These are phyloP conservation scores for Rutilus rutilus DNA, from an alignment of 2,113 vertebrate species.

Conservation along the genomic window DNA sequence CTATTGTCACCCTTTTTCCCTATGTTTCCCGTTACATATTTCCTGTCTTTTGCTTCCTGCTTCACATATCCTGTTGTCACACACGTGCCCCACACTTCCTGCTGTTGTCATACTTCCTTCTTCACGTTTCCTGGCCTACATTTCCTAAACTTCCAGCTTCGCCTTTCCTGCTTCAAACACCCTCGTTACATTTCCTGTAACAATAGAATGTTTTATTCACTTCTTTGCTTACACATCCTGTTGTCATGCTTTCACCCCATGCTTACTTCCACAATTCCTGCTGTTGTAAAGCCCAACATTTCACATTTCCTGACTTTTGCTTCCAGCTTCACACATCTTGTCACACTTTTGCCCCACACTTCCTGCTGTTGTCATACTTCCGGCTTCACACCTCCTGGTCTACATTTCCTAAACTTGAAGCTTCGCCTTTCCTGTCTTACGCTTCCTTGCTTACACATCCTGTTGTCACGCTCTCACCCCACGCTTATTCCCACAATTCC, in stretches of 20 bases:
- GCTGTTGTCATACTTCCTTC: background rate
- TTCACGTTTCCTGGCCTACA: background rate
- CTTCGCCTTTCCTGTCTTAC: background rate
- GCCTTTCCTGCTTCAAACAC: too few species aligned
- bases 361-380: background rate
- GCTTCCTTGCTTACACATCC: background rate
- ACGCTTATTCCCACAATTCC: background rate
- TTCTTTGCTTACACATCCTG: background rate
- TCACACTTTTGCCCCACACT: background rate
- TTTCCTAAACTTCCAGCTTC: background rate
- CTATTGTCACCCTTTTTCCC: background rate
- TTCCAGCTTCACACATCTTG: background rate
- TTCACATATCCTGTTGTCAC: background rate
- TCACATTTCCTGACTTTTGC: background rate
- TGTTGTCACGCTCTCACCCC: background rate
- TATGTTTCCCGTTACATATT: background rate
- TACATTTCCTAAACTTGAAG: background rate
- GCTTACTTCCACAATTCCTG: background rate
- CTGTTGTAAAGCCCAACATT: background rate
- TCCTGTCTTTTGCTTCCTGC: background rate
- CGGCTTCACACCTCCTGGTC: background rate
- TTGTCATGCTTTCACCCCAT: background rate
- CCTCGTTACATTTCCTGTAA: background rate
- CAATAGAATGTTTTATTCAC: too few species aligned
- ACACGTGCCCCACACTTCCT: background rate